These are phyloP conservation scores for Chrysodeixis includens DNA, from an alignment of 2,888 invertebrate species.

Conservation along the genomic window DNA sequence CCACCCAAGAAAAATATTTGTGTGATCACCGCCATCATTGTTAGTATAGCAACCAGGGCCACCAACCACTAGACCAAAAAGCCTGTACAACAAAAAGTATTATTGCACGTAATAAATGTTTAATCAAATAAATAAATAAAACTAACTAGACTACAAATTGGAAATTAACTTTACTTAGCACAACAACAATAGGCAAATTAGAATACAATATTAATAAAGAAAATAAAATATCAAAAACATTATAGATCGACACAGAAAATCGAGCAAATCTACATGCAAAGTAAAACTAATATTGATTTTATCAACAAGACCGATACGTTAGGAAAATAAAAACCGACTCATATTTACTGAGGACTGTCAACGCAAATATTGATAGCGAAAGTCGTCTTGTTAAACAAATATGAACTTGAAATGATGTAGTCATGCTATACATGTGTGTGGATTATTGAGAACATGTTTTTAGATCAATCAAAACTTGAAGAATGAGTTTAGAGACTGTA, in stretches of 20 bases:
- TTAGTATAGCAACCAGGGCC: no score
- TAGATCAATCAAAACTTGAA: no score
- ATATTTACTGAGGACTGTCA: constrained; percentile 20
- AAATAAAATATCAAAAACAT: not conserved
- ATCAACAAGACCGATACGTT: not conserved
- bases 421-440: not conserved
- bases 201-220: not conserved
- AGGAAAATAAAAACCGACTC: constrained; percentile 15
- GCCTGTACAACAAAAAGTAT: no score
- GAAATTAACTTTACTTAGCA: not conserved
- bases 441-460: not conserved
- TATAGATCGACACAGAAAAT: not conserved
- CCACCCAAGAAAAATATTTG: no score
- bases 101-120: no score
- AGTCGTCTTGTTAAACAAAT: not conserved
- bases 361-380: constrained; percentile 18
- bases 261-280: not conserved
- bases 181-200: not conserved
- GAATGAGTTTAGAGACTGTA: no score
- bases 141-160: no score
- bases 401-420: not conserved
- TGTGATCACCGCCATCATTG: no score
- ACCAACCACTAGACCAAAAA: no score
- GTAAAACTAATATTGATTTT: constrained; percentile 22
- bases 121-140: no score